Base-by-base conservation (phyloP, 1,140 invertebrate genomes). In the Neodiprion fabricii region DNA sequence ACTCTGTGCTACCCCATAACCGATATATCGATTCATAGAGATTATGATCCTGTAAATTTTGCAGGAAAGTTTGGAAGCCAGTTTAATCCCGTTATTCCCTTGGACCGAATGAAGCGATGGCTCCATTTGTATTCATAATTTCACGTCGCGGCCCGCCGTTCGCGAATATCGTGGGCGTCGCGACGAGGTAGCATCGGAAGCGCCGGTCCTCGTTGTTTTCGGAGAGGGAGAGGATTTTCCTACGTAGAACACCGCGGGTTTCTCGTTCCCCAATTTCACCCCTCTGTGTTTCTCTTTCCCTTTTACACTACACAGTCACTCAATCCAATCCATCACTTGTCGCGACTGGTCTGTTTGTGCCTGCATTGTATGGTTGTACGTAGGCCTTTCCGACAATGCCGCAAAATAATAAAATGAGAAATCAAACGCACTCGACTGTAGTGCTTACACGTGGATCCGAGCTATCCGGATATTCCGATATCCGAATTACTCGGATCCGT, bases 81-180 rank as follows among this genome's bases (percentile, higher is more conserved):
- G 53, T 61, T 61, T 61, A 61, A 61, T 61, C 53, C 53, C 53
- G 53, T 61, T 61, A 61, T 61, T 61, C 53, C 53, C 53, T 61
- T 12, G 53, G 53, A 61, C 11, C 53, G n/a, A 61, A 61, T 61
- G 9, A 61, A 61, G 53, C 53, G 53, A 61, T 61, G 53, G 53
- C 53, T 61, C 53, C 53, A 61, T 61, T 61, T 61, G 53, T 61
- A 61, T 61, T 61, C 53, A 61, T 61, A 61, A 61, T 61, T 61
- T 61, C 53, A 61, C 53, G 53, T 61, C 53, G 53, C 53, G 53
- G 53, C n/a, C 11, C 53, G 53, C 28, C 28, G 53, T 17, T 14
- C 53, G 53, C 11, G 53, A 14, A 40, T 40, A 40, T 61, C 53
- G 5, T 5, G 0, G n/a, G 53, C n/a, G 53, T 61, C 53, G 53